Evolutionary conservation across 2,113 vertebrate species (phyloP).

Genomic region (Urocolius indicus): DNA sequence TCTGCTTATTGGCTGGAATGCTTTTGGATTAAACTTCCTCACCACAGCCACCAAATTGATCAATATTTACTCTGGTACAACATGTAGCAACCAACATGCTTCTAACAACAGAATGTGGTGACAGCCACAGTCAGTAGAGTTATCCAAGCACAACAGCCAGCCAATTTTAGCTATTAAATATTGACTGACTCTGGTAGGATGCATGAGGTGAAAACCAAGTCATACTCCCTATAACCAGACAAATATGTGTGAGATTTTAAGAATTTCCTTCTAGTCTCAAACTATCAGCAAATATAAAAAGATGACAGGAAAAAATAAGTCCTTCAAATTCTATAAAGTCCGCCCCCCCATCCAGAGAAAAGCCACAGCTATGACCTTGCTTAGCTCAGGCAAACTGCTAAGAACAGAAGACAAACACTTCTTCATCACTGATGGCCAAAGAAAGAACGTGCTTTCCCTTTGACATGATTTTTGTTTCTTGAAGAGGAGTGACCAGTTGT

Average conservation of each 20-base stretch:
- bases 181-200: conserved; percentile 35
- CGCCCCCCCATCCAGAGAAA: background rate
- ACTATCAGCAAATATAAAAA: conserved; percentile 19
- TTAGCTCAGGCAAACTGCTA: background rate
- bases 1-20: background rate
- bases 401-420: background rate
- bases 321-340: conserved; percentile 1
- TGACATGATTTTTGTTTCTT: background rate
- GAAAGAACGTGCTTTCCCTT: background rate
- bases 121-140: conserved; percentile 7
- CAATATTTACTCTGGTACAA: conserved; percentile 50
- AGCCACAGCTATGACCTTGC: conserved; percentile 36
- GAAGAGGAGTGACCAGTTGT: background rate
- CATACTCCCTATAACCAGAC: background rate
- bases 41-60: conserved; percentile 40
- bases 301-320: background rate
- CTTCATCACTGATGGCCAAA: background rate
- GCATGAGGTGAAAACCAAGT: conserved; percentile 23
- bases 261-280: conserved; percentile 39
- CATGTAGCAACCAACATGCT: conserved; percentile 29
- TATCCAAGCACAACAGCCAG: conserved; percentile 5
- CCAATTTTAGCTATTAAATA: conserved; percentile 44
- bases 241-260: conserved; percentile 35
- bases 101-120: conserved; percentile 41
- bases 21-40: conserved; percentile 28